Percentiles rank a stretch among this genome's conserved stretches.
phyloP scores from a whole-genome alignment of 53 echinoderm and acorn worm species.

The Apostichopus leukothele region DNA sequence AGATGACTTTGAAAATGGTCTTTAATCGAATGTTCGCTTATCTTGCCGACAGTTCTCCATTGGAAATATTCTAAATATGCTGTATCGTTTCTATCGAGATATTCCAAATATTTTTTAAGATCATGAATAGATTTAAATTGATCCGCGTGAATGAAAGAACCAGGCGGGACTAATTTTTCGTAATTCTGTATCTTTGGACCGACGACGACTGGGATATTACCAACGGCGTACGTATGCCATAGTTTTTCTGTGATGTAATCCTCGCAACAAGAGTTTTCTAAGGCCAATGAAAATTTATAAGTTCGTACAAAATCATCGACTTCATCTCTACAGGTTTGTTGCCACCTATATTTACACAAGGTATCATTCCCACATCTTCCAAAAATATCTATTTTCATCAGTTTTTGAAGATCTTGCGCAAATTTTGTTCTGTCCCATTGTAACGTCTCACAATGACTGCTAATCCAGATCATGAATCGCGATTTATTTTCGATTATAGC shows the following conservation, averaged over 20 bases:
- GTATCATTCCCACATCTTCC: slow-evolving; percentile 23
- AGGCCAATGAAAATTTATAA: slow-evolving; percentile 19
- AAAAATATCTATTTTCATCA: slow-evolving; percentile 26
- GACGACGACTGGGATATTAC: slow-evolving; percentile 17
- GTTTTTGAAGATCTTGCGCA: neutral
- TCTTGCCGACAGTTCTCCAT: slow-evolving; percentile 2
- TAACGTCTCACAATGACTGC: slow-evolving; percentile 36
- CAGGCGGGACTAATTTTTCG: slow-evolving; percentile 27
- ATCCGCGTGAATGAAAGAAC: slow-evolving; percentile 34
- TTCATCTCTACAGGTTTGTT: neutral
- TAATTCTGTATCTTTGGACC: slow-evolving; percentile 17
- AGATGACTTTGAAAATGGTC: slow-evolving; percentile 34
- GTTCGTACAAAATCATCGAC: slow-evolving; percentile 23
- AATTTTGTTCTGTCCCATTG: slow-evolving; percentile 36
- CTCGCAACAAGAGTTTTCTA: slow-evolving; percentile 36
- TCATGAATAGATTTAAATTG: neutral
- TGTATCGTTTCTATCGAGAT: slow-evolving; percentile 27
- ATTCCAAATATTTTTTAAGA: slow-evolving; percentile 1
- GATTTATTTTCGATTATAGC: neutral
- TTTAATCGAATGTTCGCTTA: slow-evolving; percentile 4
- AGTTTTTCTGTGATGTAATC: slow-evolving; percentile 38
- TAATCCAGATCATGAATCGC: slow-evolving; percentile 32
- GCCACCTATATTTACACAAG: neutral
- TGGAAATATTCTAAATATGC: slow-evolving; percentile 40
- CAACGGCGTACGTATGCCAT: slow-evolving; percentile 19